Base-by-base conservation (phyloP, 2,797 vertebrate genomes). In the Spinus pinus region DNA sequence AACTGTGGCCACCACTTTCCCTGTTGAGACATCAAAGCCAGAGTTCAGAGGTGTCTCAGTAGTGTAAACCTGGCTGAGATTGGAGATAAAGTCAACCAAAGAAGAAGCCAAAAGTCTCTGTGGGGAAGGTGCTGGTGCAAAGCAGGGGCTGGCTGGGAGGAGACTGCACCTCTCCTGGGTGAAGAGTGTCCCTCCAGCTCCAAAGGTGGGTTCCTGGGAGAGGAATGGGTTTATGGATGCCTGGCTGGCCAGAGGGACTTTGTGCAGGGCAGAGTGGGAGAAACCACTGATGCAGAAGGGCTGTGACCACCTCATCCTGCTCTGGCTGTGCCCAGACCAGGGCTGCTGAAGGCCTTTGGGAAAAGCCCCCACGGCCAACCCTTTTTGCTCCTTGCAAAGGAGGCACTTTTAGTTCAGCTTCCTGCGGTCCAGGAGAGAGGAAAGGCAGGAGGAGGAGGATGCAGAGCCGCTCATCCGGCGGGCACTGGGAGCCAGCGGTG, bases 1-100 rank as follows among this genome's bases (percentile, higher is more conserved):
- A 85, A 64, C 3, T 25, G 62, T 91, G 81, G 82, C 87, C 81
- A 93, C 81, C 72, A 78, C 57, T 74, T 93, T 92, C 86, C 54
- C 75, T 93, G 78, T 91, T 4, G 1, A 87, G 86, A 78, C 80
- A 79, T 91, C 89, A 91, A 96, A 95, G 81, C 0, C 9, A 65
- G 90, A 65, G 81, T 85, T 91, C 77, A 12, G 77, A 93, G 89
- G 75, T 91, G 81, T 91, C 65, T 94, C 44, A 0, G 72, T 49
- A 49, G 72, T 20, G 66, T 81, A 82, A 93, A 87, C 74, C 95
- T 92, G 89, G 81, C 85, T 57, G 81, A 62, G 91, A 94, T 53
- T 37, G 54, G 73, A 94, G 86, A 86, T 93, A 15, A 57, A 85
- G 69, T 44, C 0, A 5, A 87, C 69, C 2, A 17, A 66, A 94